phyloP scores from a whole-genome alignment of 1,140 invertebrate species.

The Lamellibrachia luymesi region DNA sequence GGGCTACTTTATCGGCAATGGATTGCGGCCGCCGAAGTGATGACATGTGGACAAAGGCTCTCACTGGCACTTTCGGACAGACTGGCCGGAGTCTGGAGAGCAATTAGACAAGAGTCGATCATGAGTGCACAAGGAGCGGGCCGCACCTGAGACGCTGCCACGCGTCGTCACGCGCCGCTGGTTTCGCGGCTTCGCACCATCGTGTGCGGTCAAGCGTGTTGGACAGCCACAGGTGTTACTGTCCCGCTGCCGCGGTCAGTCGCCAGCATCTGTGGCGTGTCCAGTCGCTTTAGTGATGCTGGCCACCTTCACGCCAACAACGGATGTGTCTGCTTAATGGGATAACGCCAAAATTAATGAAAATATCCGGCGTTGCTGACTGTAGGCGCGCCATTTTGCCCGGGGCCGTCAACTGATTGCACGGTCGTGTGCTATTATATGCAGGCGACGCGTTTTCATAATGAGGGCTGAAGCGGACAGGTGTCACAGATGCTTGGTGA shows the following conservation, averaged over 20 bases:
- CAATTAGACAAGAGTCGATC: not conserved
- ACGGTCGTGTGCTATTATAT: not conserved
- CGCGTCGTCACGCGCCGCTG: not conserved
- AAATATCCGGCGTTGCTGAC: not conserved
- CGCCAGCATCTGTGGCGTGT: not conserved
- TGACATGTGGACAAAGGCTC: not conserved
- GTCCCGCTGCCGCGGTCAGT: not conserved
- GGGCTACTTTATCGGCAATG: not conserved
- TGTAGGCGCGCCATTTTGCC: not conserved
- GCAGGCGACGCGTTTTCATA: not conserved
- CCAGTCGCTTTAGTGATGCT: not conserved
- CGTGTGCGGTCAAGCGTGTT: not conserved
- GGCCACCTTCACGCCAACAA: not conserved
- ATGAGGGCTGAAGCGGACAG: not conserved
- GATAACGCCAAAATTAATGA: conserved; percentile 5
- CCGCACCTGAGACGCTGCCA: not conserved
- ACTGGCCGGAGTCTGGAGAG: not conserved
- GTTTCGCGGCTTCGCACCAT: not conserved
- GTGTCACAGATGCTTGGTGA: not conserved
- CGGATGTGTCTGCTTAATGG: not conserved
- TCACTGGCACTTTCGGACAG: not conserved
- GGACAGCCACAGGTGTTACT: not conserved
- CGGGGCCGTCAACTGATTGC: not conserved
- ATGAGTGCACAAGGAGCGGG: not conserved
- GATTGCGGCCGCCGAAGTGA: not conserved